Conservation (phyloP, 1,140 invertebrate genomes). For the Bombus balteatus region DNA sequence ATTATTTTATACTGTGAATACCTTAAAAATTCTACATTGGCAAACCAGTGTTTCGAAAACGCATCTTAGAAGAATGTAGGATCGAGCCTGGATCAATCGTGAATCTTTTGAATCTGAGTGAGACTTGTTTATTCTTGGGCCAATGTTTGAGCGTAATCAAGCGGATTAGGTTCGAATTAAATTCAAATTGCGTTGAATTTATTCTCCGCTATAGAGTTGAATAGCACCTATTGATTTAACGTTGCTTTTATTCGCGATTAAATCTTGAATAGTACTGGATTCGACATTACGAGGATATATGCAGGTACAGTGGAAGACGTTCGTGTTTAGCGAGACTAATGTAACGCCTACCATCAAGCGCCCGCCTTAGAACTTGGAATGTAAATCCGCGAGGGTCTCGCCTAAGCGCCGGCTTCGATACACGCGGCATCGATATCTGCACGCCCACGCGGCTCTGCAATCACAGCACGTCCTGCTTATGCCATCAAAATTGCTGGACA, state of each 20-base stretch:
- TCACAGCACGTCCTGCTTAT: slow-evolving; percentile 12
- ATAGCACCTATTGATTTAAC: background rate
- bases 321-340: slow-evolving; percentile 26
- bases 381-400: slow-evolving; percentile 64
- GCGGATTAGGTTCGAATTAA: background rate
- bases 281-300: background rate
- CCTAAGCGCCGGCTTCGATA: slow-evolving; percentile 53
- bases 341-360: slow-evolving; percentile 51
- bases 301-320: background rate
- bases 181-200: background rate
- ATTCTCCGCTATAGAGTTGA: background rate
- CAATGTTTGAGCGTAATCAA: background rate
- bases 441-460: slow-evolving; percentile 21
- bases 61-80: accelerated
- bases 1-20: accelerated
- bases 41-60: accelerated
- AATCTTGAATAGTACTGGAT: background rate
- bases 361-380: slow-evolving; percentile 64
- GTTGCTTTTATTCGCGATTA: background rate
- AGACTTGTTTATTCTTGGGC: no score
- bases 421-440: slow-evolving; percentile 4
- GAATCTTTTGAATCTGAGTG: no score
- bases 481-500: slow-evolving; percentile 32
- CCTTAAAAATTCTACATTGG: no score
- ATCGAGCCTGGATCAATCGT: no score